Conservation (phyloP, 2,113 vertebrate species). For the Siphamia tubifer region DNA sequence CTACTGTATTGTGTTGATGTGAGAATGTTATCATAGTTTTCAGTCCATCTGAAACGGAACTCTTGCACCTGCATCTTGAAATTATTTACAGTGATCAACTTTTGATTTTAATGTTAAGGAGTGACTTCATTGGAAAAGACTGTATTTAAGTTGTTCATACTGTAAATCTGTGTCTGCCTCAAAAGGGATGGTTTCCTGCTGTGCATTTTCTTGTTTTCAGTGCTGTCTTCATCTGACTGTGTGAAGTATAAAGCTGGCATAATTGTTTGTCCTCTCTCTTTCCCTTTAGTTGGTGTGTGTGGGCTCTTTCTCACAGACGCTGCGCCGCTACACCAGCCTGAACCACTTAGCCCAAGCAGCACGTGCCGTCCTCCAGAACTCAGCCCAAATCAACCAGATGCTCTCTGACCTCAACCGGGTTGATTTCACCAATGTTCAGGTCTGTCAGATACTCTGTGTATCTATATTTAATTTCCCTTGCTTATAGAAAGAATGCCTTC, state of each 20-base stretch:
- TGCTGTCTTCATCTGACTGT: neutral
- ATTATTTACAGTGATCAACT: too few relatives aligned
- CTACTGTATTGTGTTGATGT: too few relatives aligned
- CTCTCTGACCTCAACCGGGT: constrained; percentile 92
- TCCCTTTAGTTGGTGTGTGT: constrained; percentile 84
- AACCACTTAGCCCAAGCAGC: constrained; percentile 92
- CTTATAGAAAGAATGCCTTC: too few relatives aligned
- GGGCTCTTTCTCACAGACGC: constrained; percentile 88
- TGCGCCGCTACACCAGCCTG: constrained; percentile 89
- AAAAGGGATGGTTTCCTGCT: too few relatives aligned
- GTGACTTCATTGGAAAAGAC: too few relatives aligned
- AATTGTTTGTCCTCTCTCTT: neutral
- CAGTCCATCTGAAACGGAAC: too few relatives aligned
- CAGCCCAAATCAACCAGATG: constrained; percentile 93
- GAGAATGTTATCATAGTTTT: too few relatives aligned
- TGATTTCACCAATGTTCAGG: constrained; percentile 92
- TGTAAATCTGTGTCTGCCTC: too few relatives aligned
- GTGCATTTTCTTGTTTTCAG: neutral
- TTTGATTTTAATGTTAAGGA: too few relatives aligned
- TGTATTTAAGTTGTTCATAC: too few relatives aligned
- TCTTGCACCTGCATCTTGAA: too few relatives aligned
- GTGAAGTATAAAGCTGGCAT: neutral
- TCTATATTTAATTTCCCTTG: neutral
- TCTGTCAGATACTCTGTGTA: neutral
- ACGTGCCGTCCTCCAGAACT: constrained; percentile 89